phyloP scores from a whole-genome alignment of 2,797 vertebrate species.

The Nothura maculosa region DNA sequence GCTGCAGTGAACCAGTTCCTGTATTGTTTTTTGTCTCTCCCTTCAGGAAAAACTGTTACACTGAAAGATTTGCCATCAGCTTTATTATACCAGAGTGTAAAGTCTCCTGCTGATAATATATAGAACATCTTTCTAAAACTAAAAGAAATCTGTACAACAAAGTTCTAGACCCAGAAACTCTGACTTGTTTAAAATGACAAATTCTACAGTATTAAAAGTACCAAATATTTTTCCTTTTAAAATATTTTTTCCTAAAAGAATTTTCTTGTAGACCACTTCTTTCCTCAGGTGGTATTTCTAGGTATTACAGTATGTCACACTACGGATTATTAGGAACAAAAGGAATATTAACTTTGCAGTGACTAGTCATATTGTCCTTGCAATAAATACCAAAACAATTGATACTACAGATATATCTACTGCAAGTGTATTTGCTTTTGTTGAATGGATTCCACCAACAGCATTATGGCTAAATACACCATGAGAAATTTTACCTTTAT shows the following conservation, averaged over 20 bases:
- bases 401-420: neutral
- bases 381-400: rapidly evolving
- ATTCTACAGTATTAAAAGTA: neutral
- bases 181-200: neutral
- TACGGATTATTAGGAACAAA: neutral
- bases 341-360: neutral
- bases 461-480: neutral
- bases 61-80: neutral
- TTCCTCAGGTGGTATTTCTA: neutral
- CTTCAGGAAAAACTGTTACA: neutral
- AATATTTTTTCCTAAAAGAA: too few species aligned
- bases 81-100: neutral
- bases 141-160: neutral
- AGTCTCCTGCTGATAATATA: neutral
- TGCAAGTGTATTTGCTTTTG: neutral
- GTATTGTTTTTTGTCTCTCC: neutral
- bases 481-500: neutral
- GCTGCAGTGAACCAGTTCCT: neutral
- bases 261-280: neutral
- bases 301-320: neutral
- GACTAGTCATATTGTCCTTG: neutral
- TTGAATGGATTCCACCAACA: neutral
- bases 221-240: neutral
- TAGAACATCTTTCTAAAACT: neutral
- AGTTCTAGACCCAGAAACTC: neutral